Percentiles rank a stretch among this genome's conserved stretches.
Conservation (phyloP, 2,888 invertebrate species). For the Chirona hameri region DNA sequence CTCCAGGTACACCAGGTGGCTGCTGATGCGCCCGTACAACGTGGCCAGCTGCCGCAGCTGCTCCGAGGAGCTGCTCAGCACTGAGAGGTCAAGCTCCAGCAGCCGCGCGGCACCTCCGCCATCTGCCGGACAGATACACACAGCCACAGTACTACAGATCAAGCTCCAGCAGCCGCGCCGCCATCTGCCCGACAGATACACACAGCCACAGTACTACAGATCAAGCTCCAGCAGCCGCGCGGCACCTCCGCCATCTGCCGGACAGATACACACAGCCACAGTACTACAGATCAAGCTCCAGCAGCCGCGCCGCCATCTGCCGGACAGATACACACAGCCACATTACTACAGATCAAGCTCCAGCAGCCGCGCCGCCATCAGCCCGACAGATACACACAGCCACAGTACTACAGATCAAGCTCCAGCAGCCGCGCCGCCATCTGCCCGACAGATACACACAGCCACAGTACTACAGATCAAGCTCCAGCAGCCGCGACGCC, state of each 20-base stretch:
- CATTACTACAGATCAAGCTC: background rate
- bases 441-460: too few relatives aligned
- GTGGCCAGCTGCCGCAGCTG: constrained; percentile 69
- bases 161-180: background rate
- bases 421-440: background rate
- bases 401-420: background rate
- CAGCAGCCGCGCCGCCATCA: background rate
- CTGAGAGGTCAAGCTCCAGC: background rate
- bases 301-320: too few relatives aligned
- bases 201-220: too few relatives aligned
- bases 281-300: too few relatives aligned
- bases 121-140: background rate
- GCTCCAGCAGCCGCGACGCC: too few relatives aligned
- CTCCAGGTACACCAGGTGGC: constrained; percentile 65
- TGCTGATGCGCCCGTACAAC: constrained; percentile 67
- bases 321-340: too few relatives aligned
- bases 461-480: too few relatives aligned
- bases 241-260: too few relatives aligned
- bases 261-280: too few relatives aligned
- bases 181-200: too few relatives aligned
- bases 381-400: too few relatives aligned
- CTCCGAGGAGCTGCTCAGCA: constrained; percentile 40
- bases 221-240: too few relatives aligned
- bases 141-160: background rate
- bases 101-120: background rate